phyloP scores from a whole-genome alignment of 2,888 invertebrate genomes.

The Zhengitettix transpicula region DNA sequence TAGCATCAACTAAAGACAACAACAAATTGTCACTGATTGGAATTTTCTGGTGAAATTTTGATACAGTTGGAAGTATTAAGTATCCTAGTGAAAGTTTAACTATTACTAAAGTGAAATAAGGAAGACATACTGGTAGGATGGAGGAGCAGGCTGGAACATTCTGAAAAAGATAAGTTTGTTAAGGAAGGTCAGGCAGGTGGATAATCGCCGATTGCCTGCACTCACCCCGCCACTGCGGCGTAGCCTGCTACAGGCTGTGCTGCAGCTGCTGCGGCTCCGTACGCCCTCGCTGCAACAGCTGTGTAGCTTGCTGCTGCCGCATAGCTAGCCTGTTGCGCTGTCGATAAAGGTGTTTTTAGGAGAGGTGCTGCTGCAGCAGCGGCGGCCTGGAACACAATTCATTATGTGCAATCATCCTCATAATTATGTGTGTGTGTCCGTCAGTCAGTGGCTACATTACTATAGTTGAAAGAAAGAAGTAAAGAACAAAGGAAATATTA shows the following conservation, averaged over 20 bases:
- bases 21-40: too few relatives aligned
- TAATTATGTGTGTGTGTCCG: too few relatives aligned
- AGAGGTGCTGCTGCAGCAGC: slow-evolving; percentile 62
- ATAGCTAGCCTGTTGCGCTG: slow-evolving; percentile 74
- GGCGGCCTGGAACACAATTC: slow-evolving; percentile 31
- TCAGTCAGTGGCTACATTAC: too few relatives aligned
- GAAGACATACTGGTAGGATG: too few relatives aligned
- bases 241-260: slow-evolving; percentile 56
- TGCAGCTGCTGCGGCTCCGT: slow-evolving; percentile 56
- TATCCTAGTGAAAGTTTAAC: too few relatives aligned
- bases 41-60: too few relatives aligned
- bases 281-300: slow-evolving; percentile 69
- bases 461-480: too few relatives aligned
- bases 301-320: slow-evolving; percentile 78
- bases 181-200: slow-evolving; percentile 7
- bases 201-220: slow-evolving; percentile 13
- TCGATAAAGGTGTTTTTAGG: slow-evolving; percentile 66
- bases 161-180: slow-evolving; percentile 5
- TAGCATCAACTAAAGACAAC: too few relatives aligned
- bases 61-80: too few relatives aligned
- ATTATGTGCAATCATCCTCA: not conserved
- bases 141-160: too few relatives aligned
- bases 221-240: slow-evolving; percentile 52
- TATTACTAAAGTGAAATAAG: too few relatives aligned
- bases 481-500: too few relatives aligned